A percentile compares a stretch with the other conserved stretches of the same genome.
These are phyloP conservation scores for Elysia crispata DNA, from an alignment of 2,888 invertebrate species.

Conservation along the genomic window DNA sequence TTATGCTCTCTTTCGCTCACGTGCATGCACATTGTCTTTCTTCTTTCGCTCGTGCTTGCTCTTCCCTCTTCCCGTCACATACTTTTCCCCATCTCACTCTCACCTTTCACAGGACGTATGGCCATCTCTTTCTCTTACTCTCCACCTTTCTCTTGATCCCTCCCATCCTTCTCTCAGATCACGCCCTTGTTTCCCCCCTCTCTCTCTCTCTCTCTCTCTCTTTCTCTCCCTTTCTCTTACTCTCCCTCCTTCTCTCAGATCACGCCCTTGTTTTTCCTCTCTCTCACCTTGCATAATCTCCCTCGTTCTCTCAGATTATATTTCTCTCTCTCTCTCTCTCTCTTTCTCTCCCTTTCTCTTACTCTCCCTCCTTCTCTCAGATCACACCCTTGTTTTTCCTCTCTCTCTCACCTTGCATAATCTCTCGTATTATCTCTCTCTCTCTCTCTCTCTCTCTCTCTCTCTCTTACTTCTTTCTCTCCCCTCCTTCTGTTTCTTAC, in stretches of 20 bases:
- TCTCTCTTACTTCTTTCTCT: not conserved
- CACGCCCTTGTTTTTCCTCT: not conserved
- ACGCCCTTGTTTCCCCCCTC: not conserved
- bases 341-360: not conserved
- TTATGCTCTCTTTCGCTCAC: not conserved
- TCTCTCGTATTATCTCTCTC: not conserved
- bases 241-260: not conserved
- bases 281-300: not conserved
- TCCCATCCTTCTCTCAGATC: not conserved
- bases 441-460: not conserved
- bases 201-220: slow-evolving; percentile 6
- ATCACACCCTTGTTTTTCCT: not conserved
- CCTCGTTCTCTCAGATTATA: too few relatives aligned
- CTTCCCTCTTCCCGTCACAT: not conserved
- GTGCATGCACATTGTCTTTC: not conserved
- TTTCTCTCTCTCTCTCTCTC: slow-evolving; percentile 1
- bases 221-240: not conserved
- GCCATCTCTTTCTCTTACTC: not conserved
- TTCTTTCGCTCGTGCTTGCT: not conserved
- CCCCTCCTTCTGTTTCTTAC: too few relatives aligned
- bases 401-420: too few relatives aligned
- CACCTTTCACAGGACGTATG: not conserved
- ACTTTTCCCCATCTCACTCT: not conserved
- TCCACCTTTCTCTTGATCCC: not conserved
- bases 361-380: not conserved